Evolutionary conservation across 2,797 vertebrate species (phyloP).

Genomic region (Sitta carolinensis): DNA sequence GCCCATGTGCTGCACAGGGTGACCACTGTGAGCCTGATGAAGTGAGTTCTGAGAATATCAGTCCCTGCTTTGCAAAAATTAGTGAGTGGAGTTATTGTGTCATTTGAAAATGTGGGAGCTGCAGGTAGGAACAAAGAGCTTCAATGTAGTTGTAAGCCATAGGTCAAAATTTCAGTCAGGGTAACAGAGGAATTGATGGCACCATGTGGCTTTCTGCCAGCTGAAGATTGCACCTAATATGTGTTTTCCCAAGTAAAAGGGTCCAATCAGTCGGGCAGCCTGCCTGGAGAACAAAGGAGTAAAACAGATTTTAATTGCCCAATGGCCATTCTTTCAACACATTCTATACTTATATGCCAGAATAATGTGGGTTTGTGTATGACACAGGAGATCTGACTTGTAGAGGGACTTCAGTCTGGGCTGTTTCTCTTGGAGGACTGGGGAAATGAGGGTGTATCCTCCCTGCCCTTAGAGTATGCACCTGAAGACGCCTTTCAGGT

Average conservation of each 20-base stretch:
- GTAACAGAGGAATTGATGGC: neutral
- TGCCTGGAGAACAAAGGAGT: neutral
- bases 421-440: neutral
- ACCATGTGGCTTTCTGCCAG: neutral
- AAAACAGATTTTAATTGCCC: constrained; percentile 38
- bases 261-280: constrained; percentile 5
- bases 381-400: constrained; percentile 21
- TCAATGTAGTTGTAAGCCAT: neutral
- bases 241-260: constrained; percentile 29
- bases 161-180: neutral
- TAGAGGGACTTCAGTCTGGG: neutral
- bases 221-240: neutral
- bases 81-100: neutral
- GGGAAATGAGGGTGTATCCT: neutral
- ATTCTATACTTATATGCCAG: constrained; percentile 28
- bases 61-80: neutral
- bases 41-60: neutral
- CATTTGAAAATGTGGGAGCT: neutral
- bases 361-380: constrained; percentile 44
- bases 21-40: neutral
- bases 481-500: neutral
- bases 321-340: constrained; percentile 17
- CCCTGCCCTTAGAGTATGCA: neutral
- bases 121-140: neutral
- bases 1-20: neutral